These are phyloP conservation scores for Saguinus imperator DNA, from an alignment of 2,113 vertebrate species.

Conservation along the genomic window DNA sequence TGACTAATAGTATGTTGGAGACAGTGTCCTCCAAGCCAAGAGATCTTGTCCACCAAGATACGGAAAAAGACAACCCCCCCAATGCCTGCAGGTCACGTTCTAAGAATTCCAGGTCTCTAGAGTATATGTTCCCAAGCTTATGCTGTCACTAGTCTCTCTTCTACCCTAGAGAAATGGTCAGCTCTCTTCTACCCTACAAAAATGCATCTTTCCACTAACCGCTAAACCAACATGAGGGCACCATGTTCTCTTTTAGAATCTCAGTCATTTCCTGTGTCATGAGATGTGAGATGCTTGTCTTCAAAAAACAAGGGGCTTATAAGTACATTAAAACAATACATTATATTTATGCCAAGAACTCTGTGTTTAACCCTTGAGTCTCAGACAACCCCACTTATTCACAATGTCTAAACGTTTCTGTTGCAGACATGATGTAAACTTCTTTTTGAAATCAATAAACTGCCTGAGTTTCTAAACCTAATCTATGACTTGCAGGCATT, in stretches of 20 bases:
- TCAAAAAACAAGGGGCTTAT: neutral
- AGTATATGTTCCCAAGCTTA: neutral
- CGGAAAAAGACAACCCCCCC: neutral
- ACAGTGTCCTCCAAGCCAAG: neutral
- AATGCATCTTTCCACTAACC: neutral
- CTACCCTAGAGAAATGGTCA: neutral
- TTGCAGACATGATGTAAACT: neutral
- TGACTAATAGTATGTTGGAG: neutral
- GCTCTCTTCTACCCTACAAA: neutral
- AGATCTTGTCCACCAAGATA: neutral
- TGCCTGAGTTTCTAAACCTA: neutral
- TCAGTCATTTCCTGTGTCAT: neutral
- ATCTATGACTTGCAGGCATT: neutral
- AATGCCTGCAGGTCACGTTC: neutral
- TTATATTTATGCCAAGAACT: neutral
- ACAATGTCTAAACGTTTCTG: neutral
- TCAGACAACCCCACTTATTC: neutral
- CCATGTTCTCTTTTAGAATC: neutral
- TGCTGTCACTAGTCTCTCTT: neutral
- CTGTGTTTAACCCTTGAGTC: neutral
- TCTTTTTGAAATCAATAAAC: conserved; percentile 27
- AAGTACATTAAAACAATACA: neutral
- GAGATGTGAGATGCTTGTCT: neutral
- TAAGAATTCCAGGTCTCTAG: neutral
- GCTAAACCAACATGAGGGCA: neutral